Base-by-base conservation (phyloP, 2,888 invertebrate genomes). In the Heteromyza rotundicornis region DNA sequence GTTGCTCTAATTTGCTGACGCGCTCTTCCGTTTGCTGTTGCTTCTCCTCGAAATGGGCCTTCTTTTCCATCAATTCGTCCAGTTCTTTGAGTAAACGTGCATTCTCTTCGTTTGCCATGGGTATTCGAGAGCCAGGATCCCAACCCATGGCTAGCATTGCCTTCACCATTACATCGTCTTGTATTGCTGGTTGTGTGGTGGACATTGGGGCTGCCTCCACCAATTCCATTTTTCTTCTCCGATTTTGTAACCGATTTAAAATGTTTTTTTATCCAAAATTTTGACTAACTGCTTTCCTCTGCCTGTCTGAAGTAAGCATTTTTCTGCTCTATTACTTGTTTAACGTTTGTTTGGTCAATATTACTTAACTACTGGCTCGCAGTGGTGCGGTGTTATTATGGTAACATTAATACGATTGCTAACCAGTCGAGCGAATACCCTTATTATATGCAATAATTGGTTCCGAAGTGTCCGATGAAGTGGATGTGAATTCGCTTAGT, bases 41-140 rank as follows among this genome's bases (percentile, higher is more conserved):
- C 36, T 81, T 77, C 1, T 80, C 79, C 57, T 83, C 81, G 5
- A 86, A 76, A 54, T 84, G 81, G 3, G 82, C 80, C 68, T 87
- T 87, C 40, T 83, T 72, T 22, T 86, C 83, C 54, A 84, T 80
- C 75, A 86, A 78, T 35, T 71, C 70, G 20, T 84, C 85, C 64
- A 88, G 81, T 75, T 88, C 73, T 47, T 75, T 67, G 2, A 82
- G 68, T 17, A 84, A 73, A 16, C 71, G 65, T 55, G 78, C 75
- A 75, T 94, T 94, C 73, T 90, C 90, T 49, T 87, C 86, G 83
- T 91, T 91, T 1, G 94, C 92, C 65, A 94, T 86, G 2, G 94
- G 94, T 74, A 90, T 89, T 63, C 91, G 91, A 5, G 92, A 92
- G 73, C 90, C 88, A 60, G 87, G 86, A 58, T 69, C 60, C 79